phyloP scores from a whole-genome alignment of 1,140 invertebrate genomes.

The Triops longicaudatus region DNA sequence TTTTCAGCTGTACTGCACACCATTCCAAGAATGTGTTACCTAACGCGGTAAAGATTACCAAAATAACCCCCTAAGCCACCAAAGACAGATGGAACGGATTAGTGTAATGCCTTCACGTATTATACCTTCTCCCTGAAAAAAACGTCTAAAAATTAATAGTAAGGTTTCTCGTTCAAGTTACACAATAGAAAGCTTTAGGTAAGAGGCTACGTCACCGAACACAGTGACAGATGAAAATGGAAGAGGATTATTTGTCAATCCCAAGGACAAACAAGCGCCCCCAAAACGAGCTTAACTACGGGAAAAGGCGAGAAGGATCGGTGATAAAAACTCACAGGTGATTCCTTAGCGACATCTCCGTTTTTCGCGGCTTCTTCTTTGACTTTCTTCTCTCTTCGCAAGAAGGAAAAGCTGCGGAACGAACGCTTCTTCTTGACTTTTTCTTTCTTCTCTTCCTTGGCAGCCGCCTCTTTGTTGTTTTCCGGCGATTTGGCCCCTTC shows the following conservation, averaged over 20 bases:
- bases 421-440: slow-evolving; percentile 35
- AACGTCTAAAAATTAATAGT: too few species aligned
- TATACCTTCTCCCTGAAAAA: too few species aligned
- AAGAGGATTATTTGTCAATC: too few species aligned
- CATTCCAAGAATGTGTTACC: neutral
- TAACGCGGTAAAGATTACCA: neutral
- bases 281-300: too few species aligned
- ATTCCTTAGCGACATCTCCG: slow-evolving; percentile 32
- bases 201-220: too few species aligned
- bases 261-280: too few species aligned
- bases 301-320: neutral
- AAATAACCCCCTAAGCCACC: neutral
- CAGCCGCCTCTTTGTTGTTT: slow-evolving; percentile 17
- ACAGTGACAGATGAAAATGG: too few species aligned
- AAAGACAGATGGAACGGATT: neutral
- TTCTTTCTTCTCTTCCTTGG: slow-evolving; percentile 32
- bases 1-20: neutral
- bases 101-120: too few species aligned
- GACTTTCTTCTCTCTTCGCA: slow-evolving; percentile 35
- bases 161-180: too few species aligned
- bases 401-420: slow-evolving; percentile 35
- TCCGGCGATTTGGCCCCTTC: slow-evolving; percentile 19
- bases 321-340: neutral
- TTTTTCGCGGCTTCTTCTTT: slow-evolving; percentile 36
- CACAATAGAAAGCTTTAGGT: too few species aligned